Evolutionary conservation across 2,113 vertebrate genomes (phyloP), one percentile per base, ranked within the genome.

Genomic region (Oceanites oceanicus): DNA sequence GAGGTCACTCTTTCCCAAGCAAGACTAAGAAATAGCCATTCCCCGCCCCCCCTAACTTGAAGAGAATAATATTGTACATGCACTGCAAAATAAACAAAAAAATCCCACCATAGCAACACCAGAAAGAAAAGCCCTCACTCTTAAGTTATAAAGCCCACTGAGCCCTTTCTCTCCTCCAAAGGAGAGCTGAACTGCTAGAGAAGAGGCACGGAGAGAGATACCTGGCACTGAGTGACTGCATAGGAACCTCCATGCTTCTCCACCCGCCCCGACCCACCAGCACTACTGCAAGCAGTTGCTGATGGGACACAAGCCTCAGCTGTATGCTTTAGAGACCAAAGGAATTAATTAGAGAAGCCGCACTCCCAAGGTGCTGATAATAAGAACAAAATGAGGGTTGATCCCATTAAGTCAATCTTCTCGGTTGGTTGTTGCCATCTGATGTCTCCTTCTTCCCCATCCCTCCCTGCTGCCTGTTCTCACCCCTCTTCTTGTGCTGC

Each of bases 351-450:
- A 70, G 45, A 73, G 59, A 20, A 83, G 86, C 71, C 42, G 30
- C 21, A 4, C 49, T 95, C 96, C 94, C 92, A 76, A 94, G 92
- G 88, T 70, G 36, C 82, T 70, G 67, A 45, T 73, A 75, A 88
- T 45, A 79, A 90, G 63, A 83, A 73, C 67, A 76, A 92, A 82
- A 76, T 8, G 15, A 94, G 36, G 25, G 82, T 45, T 88, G 91
- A 96, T 94, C 63, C 79, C 79, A 77, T 92, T 86, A 93, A 86
- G 71, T 83, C 86, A 93, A 80, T 90, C 91, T 88, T 68, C 63
- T 86, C 86, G 20, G 26, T 21, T 73, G 67, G 29, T 70, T 79
- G 55, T 53, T 76, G 83, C 63, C 79, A 90, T 65, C 91, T 86
- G 86, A 95, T 45, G 59, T 40, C 63, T 56, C 45, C 49, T 6